Evolutionary conservation across 1,140 invertebrate genomes (phyloP).

Genomic region (Brachionus sp.): DNA sequence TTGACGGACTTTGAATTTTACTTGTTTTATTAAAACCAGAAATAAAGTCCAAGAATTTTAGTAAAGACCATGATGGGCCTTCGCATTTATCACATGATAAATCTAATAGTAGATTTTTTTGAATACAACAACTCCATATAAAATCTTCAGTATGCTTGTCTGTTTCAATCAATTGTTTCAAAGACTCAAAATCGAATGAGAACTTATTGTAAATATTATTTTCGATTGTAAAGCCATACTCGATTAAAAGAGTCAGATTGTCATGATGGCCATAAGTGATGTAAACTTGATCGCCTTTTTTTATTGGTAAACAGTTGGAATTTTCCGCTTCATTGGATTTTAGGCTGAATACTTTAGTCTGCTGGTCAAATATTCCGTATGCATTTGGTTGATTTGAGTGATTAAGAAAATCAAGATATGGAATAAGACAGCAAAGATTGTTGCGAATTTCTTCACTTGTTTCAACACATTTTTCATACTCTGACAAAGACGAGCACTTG

Average conservation of each 20-base stretch:
- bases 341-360: not conserved
- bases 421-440: conserved; percentile 37
- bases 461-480: conserved; percentile 3
- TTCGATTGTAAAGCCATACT: conserved; percentile 35
- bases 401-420: conserved; percentile 43
- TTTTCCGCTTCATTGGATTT: not conserved
- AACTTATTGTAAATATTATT: conserved; percentile 33
- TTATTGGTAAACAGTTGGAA: not conserved
- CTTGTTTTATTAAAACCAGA: not conserved
- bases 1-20: not conserved
- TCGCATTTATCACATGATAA: not conserved
- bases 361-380: not conserved
- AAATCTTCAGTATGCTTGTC: not conserved
- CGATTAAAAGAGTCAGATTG: conserved; percentile 19
- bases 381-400: conserved; percentile 20
- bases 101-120: conserved; percentile 9
- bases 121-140: not conserved
- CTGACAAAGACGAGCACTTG: not conserved
- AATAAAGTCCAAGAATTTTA: conserved; percentile 36
- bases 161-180: not conserved
- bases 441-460: conserved; percentile 1
- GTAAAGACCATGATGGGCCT: conserved; percentile 32
- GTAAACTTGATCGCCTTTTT: conserved; percentile 23
- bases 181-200: not conserved
- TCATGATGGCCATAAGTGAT: conserved; percentile 40